Conservation (phyloP, 2,113 vertebrate species). For the Ptilorrhoa leucosticta region DNA sequence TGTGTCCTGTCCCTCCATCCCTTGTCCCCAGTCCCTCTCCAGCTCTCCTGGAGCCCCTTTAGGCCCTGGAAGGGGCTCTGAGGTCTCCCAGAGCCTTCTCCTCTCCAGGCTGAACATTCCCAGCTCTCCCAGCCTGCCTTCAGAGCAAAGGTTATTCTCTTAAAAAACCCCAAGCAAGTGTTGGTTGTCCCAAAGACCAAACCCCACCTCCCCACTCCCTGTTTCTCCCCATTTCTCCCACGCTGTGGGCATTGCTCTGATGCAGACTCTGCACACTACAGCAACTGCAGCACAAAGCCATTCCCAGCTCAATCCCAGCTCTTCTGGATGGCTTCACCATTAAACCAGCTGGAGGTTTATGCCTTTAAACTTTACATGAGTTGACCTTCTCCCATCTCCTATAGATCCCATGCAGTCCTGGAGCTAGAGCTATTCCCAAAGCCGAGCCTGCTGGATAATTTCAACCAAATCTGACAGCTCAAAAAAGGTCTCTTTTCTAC, state of each 20-base stretch:
- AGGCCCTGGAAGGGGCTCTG: rapidly evolving
- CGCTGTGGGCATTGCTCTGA: rapidly evolving
- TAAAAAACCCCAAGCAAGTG: background rate
- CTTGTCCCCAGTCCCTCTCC: no score
- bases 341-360: no score
- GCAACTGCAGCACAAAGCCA: background rate
- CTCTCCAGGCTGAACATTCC: background rate
- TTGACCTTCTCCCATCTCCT: background rate
- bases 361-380: no score
- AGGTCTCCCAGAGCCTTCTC: rapidly evolving
- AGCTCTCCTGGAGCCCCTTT: background rate
- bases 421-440: background rate
- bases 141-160: background rate
- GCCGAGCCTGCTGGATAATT: background rate
- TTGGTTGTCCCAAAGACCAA: background rate
- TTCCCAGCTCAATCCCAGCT: background rate
- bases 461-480: background rate
- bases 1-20: rapidly evolving
- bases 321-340: background rate
- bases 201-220: rapidly evolving
- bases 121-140: background rate
- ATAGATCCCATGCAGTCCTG: background rate
- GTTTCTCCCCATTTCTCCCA: background rate
- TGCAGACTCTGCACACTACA: rapidly evolving
- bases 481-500: background rate